Base-by-base conservation (phyloP, 30 jellyfish, hydroid and myxozoan genomes). In the Aurelia aurita region DNA sequence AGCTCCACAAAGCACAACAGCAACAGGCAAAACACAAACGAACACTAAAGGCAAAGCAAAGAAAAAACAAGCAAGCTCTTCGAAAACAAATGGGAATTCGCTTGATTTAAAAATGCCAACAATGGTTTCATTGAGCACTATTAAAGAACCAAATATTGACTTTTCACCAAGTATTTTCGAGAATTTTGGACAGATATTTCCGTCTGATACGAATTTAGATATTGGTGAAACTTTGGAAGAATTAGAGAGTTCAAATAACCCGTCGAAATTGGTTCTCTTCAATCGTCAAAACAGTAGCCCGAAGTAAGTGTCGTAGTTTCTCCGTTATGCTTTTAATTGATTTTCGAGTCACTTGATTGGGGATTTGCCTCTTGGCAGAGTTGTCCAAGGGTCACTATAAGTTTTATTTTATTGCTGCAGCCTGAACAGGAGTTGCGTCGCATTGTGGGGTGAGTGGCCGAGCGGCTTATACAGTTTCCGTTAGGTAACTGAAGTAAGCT, bases 91-190 rank as follows among this genome's bases (percentile, higher is more conserved):
- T 13, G 63, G 72, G 18, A 57, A 43, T 22, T 69, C 86, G 19
- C 47, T 83, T 45, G 60, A 83, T 21, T 45, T 83, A 53, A 26
- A 34, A 69, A 25, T 83, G 80, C 93, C 93, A 16, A 83, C 87
- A 1, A 79, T 79, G 90, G 90, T 79, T 44, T 26, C 90, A 18
- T n/a, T 79, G 28, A 26, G 23, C 29, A 28, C 76, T 6, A 18
- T 20, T 4, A 65, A 32, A 79, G 90, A 79, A 13, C 82, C 90
- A 20, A 43, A 8, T 55, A 14, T 49, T 0, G 93, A 83, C 63
- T 83, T 83, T 43, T 69, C 93, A 53, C 93, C 93, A 23, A 83
- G 93, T 54, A 31, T 83, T 11, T 83, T 83, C 74, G 93, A 83
- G 14, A 74, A 69, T 27, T 31, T 72, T 18, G 77, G 73, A 29